These are phyloP conservation scores for Daboia siamensis DNA, from an alignment of 2,113 vertebrate species.

Conservation along the genomic window DNA sequence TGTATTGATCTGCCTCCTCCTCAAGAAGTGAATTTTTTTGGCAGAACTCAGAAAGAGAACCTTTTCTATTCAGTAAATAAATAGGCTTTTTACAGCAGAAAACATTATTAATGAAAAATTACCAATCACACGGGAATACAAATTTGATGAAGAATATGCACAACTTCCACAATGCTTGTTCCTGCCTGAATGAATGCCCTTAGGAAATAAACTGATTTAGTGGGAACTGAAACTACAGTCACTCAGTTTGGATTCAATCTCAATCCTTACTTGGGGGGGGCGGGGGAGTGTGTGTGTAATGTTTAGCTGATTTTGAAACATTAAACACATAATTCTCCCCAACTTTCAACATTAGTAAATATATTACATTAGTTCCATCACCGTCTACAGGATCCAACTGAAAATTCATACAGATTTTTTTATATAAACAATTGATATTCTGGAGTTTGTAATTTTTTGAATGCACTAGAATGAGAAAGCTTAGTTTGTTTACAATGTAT, in stretches of 20 bases:
- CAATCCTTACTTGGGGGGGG: neutral
- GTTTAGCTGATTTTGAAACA: neutral
- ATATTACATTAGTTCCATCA: neutral
- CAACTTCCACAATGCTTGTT: neutral
- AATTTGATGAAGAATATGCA: neutral
- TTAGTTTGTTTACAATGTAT: neutral
- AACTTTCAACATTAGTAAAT: neutral
- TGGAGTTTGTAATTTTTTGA: neutral
- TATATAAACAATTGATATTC: conserved; percentile 2
- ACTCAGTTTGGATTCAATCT: neutral
- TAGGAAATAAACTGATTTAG: neutral
- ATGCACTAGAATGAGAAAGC: neutral
- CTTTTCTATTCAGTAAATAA: neutral
- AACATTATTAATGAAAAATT: neutral
- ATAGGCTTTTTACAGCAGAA: neutral
- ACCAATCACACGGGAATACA: neutral
- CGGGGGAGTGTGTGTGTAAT: neutral
- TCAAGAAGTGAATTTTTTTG: neutral
- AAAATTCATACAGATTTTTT: neutral
- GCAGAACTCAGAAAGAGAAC: neutral
- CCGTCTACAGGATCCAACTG: neutral
- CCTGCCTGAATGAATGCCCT: neutral
- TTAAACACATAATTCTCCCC: neutral
- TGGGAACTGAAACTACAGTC: neutral
- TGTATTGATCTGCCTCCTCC: neutral